A percentile compares a stretch with the other conserved stretches of the same genome.
These are phyloP conservation scores for Xanthorhoe spadicearia DNA, from an alignment of 2,888 invertebrate genomes.

Conservation along the genomic window DNA sequence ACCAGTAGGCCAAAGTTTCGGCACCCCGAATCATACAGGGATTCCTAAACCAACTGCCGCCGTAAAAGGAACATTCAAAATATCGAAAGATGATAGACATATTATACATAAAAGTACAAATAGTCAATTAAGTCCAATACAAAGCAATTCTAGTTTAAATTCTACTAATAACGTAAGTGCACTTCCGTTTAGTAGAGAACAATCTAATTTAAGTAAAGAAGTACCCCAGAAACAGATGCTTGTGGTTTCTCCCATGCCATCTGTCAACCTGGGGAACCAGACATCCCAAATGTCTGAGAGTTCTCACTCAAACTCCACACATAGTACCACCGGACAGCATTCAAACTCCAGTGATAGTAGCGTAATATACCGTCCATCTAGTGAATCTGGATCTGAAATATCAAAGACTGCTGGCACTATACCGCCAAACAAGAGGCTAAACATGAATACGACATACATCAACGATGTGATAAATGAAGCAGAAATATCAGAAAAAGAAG, in stretches of 20 bases:
- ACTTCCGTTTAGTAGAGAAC: constrained; percentile 79
- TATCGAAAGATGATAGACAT: constrained; percentile 85
- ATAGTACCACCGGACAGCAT: constrained; percentile 87
- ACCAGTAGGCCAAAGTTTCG: constrained; percentile 77
- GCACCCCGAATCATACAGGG: constrained; percentile 81
- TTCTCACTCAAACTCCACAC: constrained; percentile 84
- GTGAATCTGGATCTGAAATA: constrained; percentile 88
- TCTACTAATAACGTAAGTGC: constrained; percentile 80
- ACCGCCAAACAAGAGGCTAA: constrained; percentile 80
- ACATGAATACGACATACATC: constrained; percentile 81
- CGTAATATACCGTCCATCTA: constrained; percentile 89
- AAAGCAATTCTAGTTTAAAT: constrained; percentile 85
- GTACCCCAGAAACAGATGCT: constrained; percentile 80
- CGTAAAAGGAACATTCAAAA: constrained; percentile 94
- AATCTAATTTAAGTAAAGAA: constrained; percentile 81
- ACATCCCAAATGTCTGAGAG: constrained; percentile 88
- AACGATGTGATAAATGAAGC: constrained; percentile 83
- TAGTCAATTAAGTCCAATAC: constrained; percentile 84
- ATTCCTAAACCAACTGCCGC: constrained; percentile 97
- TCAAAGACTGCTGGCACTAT: constrained; percentile 72
- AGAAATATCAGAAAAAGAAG: constrained; percentile 79
- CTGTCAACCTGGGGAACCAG: constrained; percentile 64
- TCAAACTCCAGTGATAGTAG: constrained; percentile 90
- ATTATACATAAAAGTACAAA: constrained; percentile 83
- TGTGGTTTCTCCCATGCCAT: constrained; percentile 92